These are phyloP conservation scores for Trididemnum miniatum DNA, from an alignment of 23 tunicate species.

Conservation along the genomic window DNA sequence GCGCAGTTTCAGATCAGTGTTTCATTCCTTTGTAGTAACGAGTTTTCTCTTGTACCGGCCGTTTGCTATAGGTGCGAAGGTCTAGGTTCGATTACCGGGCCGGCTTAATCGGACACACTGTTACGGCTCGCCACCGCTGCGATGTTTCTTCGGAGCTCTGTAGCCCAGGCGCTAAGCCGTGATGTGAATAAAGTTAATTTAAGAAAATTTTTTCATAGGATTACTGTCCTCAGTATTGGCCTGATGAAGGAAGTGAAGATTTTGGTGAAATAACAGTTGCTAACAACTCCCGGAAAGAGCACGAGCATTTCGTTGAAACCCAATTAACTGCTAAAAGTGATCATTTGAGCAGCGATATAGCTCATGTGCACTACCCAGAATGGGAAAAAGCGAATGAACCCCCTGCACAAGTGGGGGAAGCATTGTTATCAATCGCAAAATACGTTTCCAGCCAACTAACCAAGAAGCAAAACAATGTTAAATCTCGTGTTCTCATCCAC, in stretches of 20 bases:
- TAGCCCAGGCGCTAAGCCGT: too few species aligned
- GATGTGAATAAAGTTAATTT: too few species aligned
- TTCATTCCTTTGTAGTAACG: too few species aligned
- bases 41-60: too few species aligned
- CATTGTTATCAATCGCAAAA: constrained; percentile 38
- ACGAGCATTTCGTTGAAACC: constrained; percentile 32
- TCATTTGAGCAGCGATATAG: constrained; percentile 18
- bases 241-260: constrained; percentile 43
- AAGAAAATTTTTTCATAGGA: constrained; percentile 40
- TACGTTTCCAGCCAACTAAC: constrained; percentile 22
- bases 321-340: constrained; percentile 24
- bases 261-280: constrained; percentile 61
- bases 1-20: too few species aligned
- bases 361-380: constrained; percentile 47
- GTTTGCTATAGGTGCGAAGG: too few species aligned
- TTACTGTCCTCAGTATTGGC: constrained; percentile 71
- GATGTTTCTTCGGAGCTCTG: too few species aligned
- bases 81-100: too few species aligned
- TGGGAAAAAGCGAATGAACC: constrained; percentile 43
- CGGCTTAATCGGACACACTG: too few species aligned
- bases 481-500: constrained; percentile 68
- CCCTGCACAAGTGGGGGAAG: constrained; percentile 39
- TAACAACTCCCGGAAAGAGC: constrained; percentile 34
- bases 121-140: too few species aligned
- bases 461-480: not conserved